A percentile compares a stretch with the other conserved stretches of the same genome.
Conservation (phyloP, 2,888 invertebrate species). For the Aromia moschata region DNA sequence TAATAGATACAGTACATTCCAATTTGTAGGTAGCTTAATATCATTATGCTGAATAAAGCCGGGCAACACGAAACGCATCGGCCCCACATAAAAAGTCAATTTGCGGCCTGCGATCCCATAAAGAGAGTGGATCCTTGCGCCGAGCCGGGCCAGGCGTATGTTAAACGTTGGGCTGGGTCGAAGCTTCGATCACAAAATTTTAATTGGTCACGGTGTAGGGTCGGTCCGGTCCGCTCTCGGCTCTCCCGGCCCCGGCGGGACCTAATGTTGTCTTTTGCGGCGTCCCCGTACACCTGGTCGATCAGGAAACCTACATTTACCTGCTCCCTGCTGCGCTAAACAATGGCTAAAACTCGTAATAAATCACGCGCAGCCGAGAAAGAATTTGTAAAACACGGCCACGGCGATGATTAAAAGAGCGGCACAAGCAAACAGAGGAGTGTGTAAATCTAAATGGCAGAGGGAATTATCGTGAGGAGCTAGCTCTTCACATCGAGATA, state of each 20-base stretch:
- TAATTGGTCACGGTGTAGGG: constrained; percentile 50
- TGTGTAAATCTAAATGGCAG: constrained; percentile 26
- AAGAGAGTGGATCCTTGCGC: constrained; percentile 41
- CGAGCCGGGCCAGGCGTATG: constrained; percentile 39
- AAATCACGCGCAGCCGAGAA: constrained; percentile 62
- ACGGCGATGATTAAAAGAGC: constrained; percentile 62
- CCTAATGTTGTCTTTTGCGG: constrained; percentile 41
- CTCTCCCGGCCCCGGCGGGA: constrained; percentile 25
- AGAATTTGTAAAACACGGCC: constrained; percentile 62
- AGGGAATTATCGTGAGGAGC: constrained; percentile 9
- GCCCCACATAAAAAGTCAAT: constrained; percentile 49
- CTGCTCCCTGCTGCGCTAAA: constrained; percentile 58
- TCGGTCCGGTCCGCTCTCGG: constrained; percentile 31
- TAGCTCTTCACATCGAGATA: constrained; percentile 5
- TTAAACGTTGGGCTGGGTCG: constrained; percentile 50
- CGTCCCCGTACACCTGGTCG: constrained; percentile 47
- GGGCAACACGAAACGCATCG: constrained; percentile 35
- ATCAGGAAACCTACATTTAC: constrained; percentile 50
- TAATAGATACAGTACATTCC: constrained; percentile 35
- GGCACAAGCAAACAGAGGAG: constrained; percentile 46
- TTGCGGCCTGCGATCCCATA: constrained; percentile 43
- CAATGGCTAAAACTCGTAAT: constrained; percentile 61
- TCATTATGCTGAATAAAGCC: constrained; percentile 38
- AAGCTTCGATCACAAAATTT: constrained; percentile 50
- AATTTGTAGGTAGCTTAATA: constrained; percentile 45